Percentiles rank a stretch among this genome's conserved stretches.
Conservation (phyloP, 2,888 invertebrate genomes). For the Chromoteleia sp. region DNA sequence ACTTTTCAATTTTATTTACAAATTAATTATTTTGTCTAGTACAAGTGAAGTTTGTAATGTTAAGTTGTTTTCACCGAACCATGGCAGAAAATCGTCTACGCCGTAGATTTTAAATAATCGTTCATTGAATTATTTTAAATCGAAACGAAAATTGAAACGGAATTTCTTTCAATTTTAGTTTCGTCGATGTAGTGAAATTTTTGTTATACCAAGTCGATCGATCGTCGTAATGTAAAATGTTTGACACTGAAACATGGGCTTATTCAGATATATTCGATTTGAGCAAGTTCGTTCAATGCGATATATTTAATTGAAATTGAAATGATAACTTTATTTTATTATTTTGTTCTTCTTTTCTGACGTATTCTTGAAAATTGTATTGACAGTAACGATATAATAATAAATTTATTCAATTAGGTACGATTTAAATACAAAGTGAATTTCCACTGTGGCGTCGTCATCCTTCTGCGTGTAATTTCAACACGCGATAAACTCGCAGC, state of each 20-base stretch:
- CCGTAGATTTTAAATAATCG: background rate
- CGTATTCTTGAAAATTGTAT: background rate
- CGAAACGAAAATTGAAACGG: too few relatives aligned
- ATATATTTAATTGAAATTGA: background rate
- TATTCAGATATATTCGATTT: background rate
- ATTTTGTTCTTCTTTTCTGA: too few relatives aligned
- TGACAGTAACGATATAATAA: background rate
- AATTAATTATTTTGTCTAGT: conserved; percentile 7
- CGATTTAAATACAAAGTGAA: conserved; percentile 8
- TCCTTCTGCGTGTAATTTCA: background rate
- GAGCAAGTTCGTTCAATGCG: background rate
- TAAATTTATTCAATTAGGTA: background rate
- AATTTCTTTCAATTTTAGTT: too few relatives aligned
- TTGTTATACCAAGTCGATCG: too few relatives aligned
- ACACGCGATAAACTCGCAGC: conserved; percentile 7
- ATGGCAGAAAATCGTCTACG: conserved; percentile 12
- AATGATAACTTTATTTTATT: background rate
- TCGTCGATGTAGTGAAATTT: too few relatives aligned
- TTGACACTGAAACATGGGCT: too few relatives aligned
- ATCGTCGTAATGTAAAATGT: too few relatives aligned
- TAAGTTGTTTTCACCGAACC: background rate
- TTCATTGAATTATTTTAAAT: background rate
- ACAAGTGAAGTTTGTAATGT: conserved; percentile 30
- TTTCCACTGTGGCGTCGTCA: conserved; percentile 6
- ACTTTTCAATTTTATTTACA: conserved; percentile 17